Conservation (phyloP, 2,888 invertebrate species). For the Hermaeophaga mercurialis region DNA sequence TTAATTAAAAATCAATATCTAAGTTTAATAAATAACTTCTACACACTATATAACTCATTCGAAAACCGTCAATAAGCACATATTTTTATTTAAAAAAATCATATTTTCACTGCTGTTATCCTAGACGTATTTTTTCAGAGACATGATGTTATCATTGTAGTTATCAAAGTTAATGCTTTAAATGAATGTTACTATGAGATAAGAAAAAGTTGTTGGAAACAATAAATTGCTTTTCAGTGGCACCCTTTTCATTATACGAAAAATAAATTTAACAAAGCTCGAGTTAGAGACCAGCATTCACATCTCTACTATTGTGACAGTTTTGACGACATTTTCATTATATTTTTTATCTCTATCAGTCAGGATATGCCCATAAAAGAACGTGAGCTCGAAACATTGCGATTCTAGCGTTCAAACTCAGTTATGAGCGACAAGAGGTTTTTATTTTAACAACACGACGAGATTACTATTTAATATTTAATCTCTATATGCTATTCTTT, state of each 20-base stretch:
- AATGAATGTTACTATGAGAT: neutral
- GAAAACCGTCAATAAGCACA: too few species aligned
- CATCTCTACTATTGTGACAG: conserved; percentile 18
- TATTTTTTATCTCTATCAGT: conserved; percentile 31
- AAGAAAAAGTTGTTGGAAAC: conserved; percentile 2
- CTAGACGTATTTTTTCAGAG: too few species aligned
- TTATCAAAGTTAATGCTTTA: too few species aligned
- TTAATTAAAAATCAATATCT: too few species aligned
- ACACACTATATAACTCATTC: too few species aligned
- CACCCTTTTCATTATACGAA: neutral
- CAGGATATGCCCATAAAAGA: conserved; percentile 25
- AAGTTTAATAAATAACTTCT: too few species aligned
- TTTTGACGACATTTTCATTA: conserved; percentile 30
- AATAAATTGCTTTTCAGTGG: neutral
- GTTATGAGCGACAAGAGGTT: neutral
- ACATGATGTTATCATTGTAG: too few species aligned
- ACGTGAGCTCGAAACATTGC: neutral
- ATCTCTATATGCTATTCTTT: too few species aligned
- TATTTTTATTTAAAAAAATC: too few species aligned
- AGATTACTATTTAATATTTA: too few species aligned
- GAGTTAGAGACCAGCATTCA: neutral
- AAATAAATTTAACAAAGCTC: conserved; percentile 11
- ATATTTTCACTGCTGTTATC: too few species aligned
- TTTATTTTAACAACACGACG: neutral
- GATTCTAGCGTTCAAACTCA: neutral